These are phyloP conservation scores for Ageneiosus marmoratus DNA, from an alignment of 2,113 vertebrate species.

Conservation along the genomic window DNA sequence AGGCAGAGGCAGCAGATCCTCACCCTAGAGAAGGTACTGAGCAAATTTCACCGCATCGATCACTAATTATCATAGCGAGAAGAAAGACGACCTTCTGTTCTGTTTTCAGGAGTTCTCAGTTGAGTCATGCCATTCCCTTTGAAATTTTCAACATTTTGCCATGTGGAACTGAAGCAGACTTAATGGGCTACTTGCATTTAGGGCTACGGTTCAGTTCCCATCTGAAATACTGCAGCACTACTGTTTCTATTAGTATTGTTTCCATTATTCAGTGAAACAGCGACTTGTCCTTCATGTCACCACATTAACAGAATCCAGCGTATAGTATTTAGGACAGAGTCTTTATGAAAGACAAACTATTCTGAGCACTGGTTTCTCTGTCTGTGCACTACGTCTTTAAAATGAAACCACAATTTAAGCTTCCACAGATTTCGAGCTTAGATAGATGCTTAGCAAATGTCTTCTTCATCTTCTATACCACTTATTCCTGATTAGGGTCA, in stretches of 20 bases:
- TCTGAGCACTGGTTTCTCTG: too few relatives aligned
- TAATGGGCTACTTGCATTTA: background rate
- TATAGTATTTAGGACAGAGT: too few relatives aligned
- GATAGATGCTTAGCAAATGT: too few relatives aligned
- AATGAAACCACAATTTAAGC: too few relatives aligned
- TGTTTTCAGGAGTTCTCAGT: background rate
- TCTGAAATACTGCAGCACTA: too few relatives aligned
- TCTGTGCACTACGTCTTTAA: too few relatives aligned
- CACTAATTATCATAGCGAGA: background rate
- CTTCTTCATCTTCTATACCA: too few relatives aligned
- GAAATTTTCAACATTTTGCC: background rate
- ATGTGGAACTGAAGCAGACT: background rate
- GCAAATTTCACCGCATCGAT: background rate
- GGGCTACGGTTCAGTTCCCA: too few relatives aligned
- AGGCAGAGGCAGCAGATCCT: slow-evolving; percentile 89
- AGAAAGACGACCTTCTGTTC: background rate
- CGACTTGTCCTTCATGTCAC: background rate
- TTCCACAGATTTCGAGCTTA: too few relatives aligned
- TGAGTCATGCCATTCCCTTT: background rate
- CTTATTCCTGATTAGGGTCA: too few relatives aligned
- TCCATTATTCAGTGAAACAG: background rate
- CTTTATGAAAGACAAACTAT: too few relatives aligned
- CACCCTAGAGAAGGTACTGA: slow-evolving; percentile 86
- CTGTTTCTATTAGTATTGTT: too few relatives aligned
- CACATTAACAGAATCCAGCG: background rate